These are phyloP conservation scores for Saccostrea glomerata DNA, from an alignment of 1,140 invertebrate genomes.

Conservation along the genomic window DNA sequence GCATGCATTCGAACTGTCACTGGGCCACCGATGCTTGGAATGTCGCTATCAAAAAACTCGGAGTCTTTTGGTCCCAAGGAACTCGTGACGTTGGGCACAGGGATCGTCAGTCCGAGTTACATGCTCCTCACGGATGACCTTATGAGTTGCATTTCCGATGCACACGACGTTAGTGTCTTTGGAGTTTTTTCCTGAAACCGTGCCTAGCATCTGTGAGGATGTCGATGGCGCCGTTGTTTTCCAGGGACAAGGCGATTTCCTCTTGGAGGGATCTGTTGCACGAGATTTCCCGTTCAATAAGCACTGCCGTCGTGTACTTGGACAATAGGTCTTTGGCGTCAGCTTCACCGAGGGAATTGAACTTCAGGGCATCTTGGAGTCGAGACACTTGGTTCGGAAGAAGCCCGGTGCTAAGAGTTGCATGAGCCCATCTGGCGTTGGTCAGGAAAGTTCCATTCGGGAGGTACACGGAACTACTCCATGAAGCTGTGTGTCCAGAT, in stretches of 20 bases:
- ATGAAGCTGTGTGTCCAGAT: not conserved
- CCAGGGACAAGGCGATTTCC: not conserved
- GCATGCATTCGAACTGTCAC: constrained; percentile 17
- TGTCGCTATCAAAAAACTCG: constrained; percentile 6
- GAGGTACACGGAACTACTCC: not conserved
- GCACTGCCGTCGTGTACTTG: not conserved
- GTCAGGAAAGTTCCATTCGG: not conserved
- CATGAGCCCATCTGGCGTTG: not conserved
- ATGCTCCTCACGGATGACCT: not conserved
- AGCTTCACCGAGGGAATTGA: not conserved
- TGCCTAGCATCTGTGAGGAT: constrained; percentile 15
- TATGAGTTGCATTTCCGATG: constrained; percentile 12
- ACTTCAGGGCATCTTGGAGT: not conserved
- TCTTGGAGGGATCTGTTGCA: not conserved
- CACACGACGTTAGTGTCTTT: constrained; percentile 35
- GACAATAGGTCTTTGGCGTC: no score
- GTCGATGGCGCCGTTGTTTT: not conserved
- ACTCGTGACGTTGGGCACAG: not conserved
- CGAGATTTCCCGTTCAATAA: no score
- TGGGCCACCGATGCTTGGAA: not conserved
- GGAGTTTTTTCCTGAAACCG: not conserved
- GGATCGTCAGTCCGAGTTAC: not conserved
- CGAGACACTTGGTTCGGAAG: not conserved
- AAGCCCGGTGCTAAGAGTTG: not conserved
- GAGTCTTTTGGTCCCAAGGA: constrained; percentile 7